phyloP scores from a whole-genome alignment of 2,888 invertebrate genomes.

The Cynaeus angustus region DNA sequence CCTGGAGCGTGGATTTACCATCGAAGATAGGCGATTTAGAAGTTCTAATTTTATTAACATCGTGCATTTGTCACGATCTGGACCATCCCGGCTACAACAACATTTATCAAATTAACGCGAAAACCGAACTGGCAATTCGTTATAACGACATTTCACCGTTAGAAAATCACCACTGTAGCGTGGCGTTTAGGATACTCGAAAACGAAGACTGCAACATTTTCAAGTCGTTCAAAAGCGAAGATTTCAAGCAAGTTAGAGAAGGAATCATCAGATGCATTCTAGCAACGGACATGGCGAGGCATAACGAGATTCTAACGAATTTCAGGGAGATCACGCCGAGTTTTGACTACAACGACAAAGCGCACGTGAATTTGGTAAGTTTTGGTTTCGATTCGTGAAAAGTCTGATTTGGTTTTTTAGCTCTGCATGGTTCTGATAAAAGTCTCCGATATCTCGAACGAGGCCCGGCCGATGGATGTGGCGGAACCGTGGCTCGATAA shows the following conservation, averaged over 20 bases:
- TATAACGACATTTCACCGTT: slow-evolving; percentile 91
- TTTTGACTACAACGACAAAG: slow-evolving; percentile 81
- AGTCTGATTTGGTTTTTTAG: slow-evolving; percentile 68
- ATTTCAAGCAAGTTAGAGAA: slow-evolving; percentile 80
- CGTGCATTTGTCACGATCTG: slow-evolving; percentile 87
- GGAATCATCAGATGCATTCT: slow-evolving; percentile 86
- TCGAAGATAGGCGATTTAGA: slow-evolving; percentile 83
- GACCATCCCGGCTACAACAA: slow-evolving; percentile 87
- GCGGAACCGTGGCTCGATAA: slow-evolving; percentile 89
- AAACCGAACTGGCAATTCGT: slow-evolving; percentile 86
- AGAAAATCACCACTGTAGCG: slow-evolving; percentile 91
- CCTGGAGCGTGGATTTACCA: slow-evolving; percentile 81
- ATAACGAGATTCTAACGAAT: slow-evolving; percentile 84
- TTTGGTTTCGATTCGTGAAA: background rate
- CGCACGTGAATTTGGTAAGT: slow-evolving; percentile 83
- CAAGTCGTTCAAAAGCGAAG: slow-evolving; percentile 77
- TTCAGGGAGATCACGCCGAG: slow-evolving; percentile 79
- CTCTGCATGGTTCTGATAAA: slow-evolving; percentile 87
- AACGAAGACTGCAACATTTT: slow-evolving; percentile 88
- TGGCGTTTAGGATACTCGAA: slow-evolving; percentile 86
- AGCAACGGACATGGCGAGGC: slow-evolving; percentile 86
- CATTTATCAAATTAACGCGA: slow-evolving; percentile 88
- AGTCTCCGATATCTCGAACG: slow-evolving; percentile 89
- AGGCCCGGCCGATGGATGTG: slow-evolving; percentile 87
- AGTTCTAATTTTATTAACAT: slow-evolving; percentile 83